phyloP scores from a whole-genome alignment of 2,797 vertebrate genomes.

The Pipistrellus pipistrellus region DNA sequence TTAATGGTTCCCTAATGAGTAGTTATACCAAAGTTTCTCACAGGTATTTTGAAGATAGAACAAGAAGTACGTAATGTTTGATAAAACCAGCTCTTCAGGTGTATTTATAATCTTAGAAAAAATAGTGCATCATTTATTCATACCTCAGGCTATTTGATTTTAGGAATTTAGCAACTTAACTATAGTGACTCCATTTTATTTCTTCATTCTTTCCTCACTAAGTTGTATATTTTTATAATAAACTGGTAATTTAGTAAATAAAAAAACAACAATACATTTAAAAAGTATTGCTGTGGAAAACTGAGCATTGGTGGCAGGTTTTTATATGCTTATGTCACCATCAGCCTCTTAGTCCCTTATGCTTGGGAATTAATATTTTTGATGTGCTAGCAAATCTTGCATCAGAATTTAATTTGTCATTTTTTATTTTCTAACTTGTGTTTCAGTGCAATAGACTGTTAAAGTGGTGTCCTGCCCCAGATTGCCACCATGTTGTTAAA shows the following conservation, averaged over 20 bases:
- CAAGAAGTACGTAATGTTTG: background rate
- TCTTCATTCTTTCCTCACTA: background rate
- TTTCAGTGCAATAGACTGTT: constrained; percentile 99
- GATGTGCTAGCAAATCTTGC: background rate
- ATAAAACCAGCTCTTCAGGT: background rate
- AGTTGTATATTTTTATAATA: background rate
- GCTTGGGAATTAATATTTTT: background rate
- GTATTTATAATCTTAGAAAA: background rate
- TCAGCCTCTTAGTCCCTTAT: background rate
- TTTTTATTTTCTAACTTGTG: constrained; percentile 53
- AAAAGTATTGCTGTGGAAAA: background rate
- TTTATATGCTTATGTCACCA: background rate
- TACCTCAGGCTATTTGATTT: too few relatives aligned
- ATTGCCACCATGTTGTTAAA: constrained; percentile 99
- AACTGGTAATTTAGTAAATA: background rate
- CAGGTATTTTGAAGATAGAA: constrained; percentile 22
- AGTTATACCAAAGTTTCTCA: constrained; percentile 36
- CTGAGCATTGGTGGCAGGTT: background rate
- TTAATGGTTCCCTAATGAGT: background rate
- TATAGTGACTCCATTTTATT: too few relatives aligned
- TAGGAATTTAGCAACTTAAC: too few relatives aligned
- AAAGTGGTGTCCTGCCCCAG: constrained; percentile 99
- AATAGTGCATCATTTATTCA: too few relatives aligned
- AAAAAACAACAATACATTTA: background rate
- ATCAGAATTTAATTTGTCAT: background rate